A percentile compares a stretch with the other conserved stretches of the same genome.
phyloP scores from a whole-genome alignment of 1,140 invertebrate species.

The Pseudachorutes palmiensis region DNA sequence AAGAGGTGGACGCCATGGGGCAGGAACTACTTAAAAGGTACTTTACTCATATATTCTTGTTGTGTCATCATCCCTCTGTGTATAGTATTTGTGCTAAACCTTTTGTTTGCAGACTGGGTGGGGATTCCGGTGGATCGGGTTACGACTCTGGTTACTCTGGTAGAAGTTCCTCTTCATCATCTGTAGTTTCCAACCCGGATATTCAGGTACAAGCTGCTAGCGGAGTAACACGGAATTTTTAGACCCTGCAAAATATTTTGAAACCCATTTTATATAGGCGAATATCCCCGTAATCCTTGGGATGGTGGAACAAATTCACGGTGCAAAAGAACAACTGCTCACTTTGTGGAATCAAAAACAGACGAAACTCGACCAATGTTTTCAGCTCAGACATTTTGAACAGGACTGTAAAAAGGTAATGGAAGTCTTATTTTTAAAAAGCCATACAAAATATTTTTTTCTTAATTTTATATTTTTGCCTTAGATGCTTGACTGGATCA shows the following conservation, averaged over 20 bases:
- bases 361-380: conserved; percentile 85
- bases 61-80: no score
- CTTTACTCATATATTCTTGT: neutral
- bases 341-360: conserved; percentile 91
- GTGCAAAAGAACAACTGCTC: conserved; percentile 77
- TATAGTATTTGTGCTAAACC: no score
- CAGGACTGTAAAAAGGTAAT: conserved; percentile 89
- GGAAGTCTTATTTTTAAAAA: neutral
- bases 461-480: neutral
- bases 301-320: conserved; percentile 71
- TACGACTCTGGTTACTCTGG: conserved; percentile 51
- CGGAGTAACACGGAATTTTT: conserved; percentile 14
- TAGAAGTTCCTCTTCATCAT: conserved; percentile 51
- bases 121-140: conserved; percentile 41
- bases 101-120: conserved; percentile 41
- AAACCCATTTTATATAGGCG: conserved; percentile 42
- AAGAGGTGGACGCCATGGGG: conserved; percentile 73
- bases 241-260: conserved; percentile 22
- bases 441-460: neutral
- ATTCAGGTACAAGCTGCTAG: conserved; percentile 34
- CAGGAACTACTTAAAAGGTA: conserved; percentile 58
- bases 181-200: conserved; percentile 62
- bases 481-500: conserved; percentile 96
- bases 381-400: conserved; percentile 89
- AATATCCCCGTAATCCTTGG: conserved; percentile 59